Conservation (phyloP, 2,888 invertebrate genomes). For the Chymomyza amoena region DNA sequence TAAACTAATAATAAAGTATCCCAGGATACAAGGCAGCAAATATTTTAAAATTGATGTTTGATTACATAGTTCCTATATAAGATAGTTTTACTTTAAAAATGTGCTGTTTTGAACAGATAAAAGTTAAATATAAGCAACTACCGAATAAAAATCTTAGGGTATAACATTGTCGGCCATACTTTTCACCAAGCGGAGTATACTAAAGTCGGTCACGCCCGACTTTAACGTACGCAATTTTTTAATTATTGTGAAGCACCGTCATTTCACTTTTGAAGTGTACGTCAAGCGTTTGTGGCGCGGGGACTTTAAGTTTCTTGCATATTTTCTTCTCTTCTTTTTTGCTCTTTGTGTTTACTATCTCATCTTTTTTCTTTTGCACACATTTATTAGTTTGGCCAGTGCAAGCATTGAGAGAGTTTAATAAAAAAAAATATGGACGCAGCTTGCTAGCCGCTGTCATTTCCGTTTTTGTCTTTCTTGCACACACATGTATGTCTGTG, state of each 20-base stretch:
- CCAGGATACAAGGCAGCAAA: too few species aligned
- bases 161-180: too few species aligned
- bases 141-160: too few species aligned
- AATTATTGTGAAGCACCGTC: constrained; percentile 21
- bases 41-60: too few species aligned
- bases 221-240: neutral
- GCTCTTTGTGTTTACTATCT: constrained; percentile 4
- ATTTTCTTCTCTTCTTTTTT: neutral
- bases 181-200: too few species aligned
- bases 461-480: constrained; percentile 23
- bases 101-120: too few species aligned
- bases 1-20: too few species aligned
- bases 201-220: too few species aligned
- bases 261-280: constrained; percentile 36
- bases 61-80: too few species aligned
- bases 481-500: neutral
- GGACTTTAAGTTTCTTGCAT: neutral
- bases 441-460: constrained; percentile 44
- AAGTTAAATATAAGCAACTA: too few species aligned
- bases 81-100: too few species aligned
- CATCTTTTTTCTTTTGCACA: neutral
- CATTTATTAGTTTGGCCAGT: constrained; percentile 28
- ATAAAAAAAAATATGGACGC: neutral
- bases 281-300: constrained; percentile 6
- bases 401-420: constrained; percentile 8